A percentile compares a stretch with the other conserved stretches of the same genome.
Conservation (phyloP, 2,888 invertebrate genomes). For the Acanthosepion pharaonis region DNA sequence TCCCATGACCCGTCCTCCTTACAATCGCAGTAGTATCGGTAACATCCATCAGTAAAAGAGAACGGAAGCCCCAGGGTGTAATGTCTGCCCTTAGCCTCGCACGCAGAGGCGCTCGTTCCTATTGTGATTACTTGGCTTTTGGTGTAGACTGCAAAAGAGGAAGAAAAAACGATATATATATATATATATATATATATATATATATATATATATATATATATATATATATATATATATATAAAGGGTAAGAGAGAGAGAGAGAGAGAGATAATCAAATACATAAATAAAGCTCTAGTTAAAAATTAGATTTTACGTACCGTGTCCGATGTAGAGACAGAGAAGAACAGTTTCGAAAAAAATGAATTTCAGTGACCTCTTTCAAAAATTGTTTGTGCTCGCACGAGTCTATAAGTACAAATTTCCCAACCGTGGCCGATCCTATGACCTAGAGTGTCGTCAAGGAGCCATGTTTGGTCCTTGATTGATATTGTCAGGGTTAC, state of each 20-base stretch:
- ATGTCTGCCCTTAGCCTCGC: conserved; percentile 53
- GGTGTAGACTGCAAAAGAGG: conserved; percentile 21
- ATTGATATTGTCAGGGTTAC: too few species aligned
- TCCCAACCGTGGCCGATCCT: too few species aligned
- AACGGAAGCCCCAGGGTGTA: conserved; percentile 57
- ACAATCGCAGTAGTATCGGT: conserved; percentile 62
- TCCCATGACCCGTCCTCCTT: conserved; percentile 64
- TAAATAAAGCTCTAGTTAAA: not conserved
- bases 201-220: not conserved
- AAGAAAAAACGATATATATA: not conserved
- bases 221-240: not conserved
- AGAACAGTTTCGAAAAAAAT: too few species aligned
- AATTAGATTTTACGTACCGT: not conserved
- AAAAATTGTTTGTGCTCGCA: too few species aligned
- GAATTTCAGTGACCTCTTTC: too few species aligned
- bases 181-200: not conserved
- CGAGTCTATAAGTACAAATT: too few species aligned
- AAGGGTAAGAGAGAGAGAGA: too few species aligned
- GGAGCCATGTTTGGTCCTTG: too few species aligned
- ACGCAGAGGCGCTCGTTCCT: conserved; percentile 50
- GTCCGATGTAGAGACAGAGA: too few species aligned
- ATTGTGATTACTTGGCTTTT: not conserved
- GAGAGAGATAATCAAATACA: not conserved
- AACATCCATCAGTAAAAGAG: conserved; percentile 58
- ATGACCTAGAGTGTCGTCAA: too few species aligned